Percentiles rank a stretch among this genome's conserved stretches.
These are phyloP conservation scores for Diploscapter pachys DNA, from an alignment of 1,140 invertebrate species.

Conservation along the genomic window DNA sequence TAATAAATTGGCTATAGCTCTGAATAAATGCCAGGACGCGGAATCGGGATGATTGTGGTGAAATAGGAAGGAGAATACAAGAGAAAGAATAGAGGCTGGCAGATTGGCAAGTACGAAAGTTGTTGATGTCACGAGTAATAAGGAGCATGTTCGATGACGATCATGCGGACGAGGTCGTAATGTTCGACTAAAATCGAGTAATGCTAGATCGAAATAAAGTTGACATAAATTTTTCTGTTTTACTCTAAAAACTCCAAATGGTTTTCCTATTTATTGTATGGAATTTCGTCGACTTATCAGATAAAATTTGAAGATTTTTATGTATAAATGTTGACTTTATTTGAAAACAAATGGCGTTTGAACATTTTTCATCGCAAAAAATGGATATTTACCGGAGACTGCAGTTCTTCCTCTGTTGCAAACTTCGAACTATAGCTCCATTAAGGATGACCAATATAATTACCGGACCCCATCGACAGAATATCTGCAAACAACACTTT, in stretches of 20 bases:
- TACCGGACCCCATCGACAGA: constrained; percentile 50
- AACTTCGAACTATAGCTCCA: constrained; percentile 40
- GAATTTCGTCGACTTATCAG: no score
- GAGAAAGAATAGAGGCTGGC: constrained; percentile 41
- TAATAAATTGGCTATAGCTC: constrained; percentile 51
- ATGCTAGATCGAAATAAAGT: constrained; percentile 12
- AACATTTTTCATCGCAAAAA: constrained; percentile 32
- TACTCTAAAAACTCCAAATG: not conserved
- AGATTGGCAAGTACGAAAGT: constrained; percentile 53
- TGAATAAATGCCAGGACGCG: constrained; percentile 47
- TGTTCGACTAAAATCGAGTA: constrained; percentile 32
- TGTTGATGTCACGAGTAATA: constrained; percentile 50
- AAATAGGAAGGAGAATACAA: constrained; percentile 16
- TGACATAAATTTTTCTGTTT: constrained; percentile 8
- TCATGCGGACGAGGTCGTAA: constrained; percentile 24
- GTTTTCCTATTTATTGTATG: not conserved
- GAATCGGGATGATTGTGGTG: constrained; percentile 4
- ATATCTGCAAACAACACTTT: constrained; percentile 36
- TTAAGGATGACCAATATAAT: constrained; percentile 47
- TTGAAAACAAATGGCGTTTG: constrained; percentile 39
- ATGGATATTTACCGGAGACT: not conserved
- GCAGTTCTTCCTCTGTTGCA: no score
- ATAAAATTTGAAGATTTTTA: no score
- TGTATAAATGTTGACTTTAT: no score
- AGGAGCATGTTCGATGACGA: constrained; percentile 42